Evolutionary conservation across 1,140 invertebrate species (phyloP), one percentile per base, ranked within the genome.

Genomic region (Heliconius himera): DNA sequence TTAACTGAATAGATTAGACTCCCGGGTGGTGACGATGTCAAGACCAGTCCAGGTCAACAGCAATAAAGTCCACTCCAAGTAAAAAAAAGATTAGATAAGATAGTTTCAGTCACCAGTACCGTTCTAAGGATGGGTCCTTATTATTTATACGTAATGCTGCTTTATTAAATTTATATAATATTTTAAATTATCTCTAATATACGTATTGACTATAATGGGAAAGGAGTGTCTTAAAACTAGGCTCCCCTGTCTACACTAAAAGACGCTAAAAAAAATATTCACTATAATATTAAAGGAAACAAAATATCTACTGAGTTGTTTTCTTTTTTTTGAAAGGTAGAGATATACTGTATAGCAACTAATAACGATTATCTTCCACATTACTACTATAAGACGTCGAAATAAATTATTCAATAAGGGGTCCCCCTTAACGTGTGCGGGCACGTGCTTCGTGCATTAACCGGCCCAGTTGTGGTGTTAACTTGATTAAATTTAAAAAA

Each of bases 331-430:
- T n/a, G n/a, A n/a, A n/a, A 5, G 5, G 13, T 54, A 54, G 16
- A 54, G 16, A n/a, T 54, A 54, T 18, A 54, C 51, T 26, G 16
- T 33, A 41, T 51, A 9, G 1, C 8, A 13, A 70, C 60, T 66
- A 70, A 70, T 26, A 18, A 76, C 36, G 66, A 70, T 13, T 70
- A n/a, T 70, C n/a, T 51, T 11, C 36, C 22, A 73, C 70, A 71
- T 54, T 22, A 54, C 22, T 22, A 73, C 70, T 76, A 51, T 73
- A 80, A 80, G 79, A 49, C 33, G 71, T 76, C 49, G 33, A n/a
- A 75, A 81, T 81, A 78, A 81, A 78, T 84, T 80, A 84, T 84
- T 82, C 84, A 80, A 81, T 84, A 81, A 84, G 29, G 56, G 70
- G 77, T 73, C 77, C 77, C 84, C 79, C 78, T 77, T 60, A 70